Percentiles rank a stretch among this genome's conserved stretches.
Conservation (phyloP, 1,140 invertebrate species). For the Aphelinus atriplicis region DNA sequence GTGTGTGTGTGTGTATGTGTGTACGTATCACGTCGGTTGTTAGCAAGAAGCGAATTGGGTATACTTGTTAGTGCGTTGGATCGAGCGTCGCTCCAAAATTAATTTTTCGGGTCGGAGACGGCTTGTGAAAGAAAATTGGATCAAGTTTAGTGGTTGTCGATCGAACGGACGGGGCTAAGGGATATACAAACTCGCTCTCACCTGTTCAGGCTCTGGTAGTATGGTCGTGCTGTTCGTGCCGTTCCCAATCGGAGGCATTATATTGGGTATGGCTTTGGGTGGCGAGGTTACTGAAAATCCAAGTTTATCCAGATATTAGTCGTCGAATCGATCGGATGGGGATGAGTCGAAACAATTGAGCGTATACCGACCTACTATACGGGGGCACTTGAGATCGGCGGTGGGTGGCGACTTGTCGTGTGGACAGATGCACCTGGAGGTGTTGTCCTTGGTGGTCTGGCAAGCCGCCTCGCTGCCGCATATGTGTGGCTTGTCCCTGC, state of each 20-base stretch:
- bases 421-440: conserved; percentile 73
- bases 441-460: conserved; percentile 56
- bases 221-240: conserved; percentile 55
- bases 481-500: conserved; percentile 59
- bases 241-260: conserved; percentile 69
- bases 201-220: conserved; percentile 58
- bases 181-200: conserved; percentile 33
- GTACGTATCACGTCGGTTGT: no score
- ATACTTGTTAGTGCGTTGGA: no score
- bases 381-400: conserved; percentile 72
- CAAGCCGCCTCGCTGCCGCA: conserved; percentile 74
- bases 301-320: no score
- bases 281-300: conserved; percentile 65
- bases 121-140: no score
- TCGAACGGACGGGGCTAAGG: no score
- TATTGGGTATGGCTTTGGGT: conserved; percentile 70
- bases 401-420: conserved; percentile 72
- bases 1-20: no score
- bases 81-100: no score
- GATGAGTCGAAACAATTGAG: no score
- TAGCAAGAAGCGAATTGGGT: no score
- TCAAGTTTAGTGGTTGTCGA: no score
- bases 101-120: no score
- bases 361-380: conserved; percentile 65
- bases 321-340: no score